Evolutionary conservation across 2,888 invertebrate species (phyloP), one percentile per base, ranked within the genome.

Genomic region (Lasioglossum morio): DNA sequence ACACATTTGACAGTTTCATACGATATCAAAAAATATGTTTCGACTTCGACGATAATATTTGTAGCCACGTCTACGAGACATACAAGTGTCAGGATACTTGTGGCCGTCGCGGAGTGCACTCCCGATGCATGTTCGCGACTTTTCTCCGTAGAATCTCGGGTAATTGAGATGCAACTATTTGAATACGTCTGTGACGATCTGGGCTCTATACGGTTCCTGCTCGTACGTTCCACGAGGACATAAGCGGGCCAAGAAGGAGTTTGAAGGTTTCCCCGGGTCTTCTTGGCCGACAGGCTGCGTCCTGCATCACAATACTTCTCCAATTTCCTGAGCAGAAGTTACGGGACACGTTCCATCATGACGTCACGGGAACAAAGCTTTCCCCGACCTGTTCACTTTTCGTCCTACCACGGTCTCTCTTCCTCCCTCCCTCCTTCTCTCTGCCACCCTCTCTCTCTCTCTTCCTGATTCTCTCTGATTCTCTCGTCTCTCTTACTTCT

Each of bases 231-330:
- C 77, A 34, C 63, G 74, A 81, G 80, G 81, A 79, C 78, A 80
- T 75, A 84, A 88, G 81, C 87, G 78, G 77, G 85, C 85, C 78
- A 79, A 73, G 76, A 84, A 80, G 84, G 81, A 88, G 90, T 88
- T 91, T 80, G 90, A 87, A 90, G 89, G 87, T 87, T 87, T 84
- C 90, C 74, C 85, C 34, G 69, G 88, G 81, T 90, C 90, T 91
- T 89, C 91, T 85, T 87, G 88, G 79, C 90, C 89, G 92, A 92
- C 92, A 92, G 87, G 88, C 86, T 82, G 87, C 91, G 88, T 92
- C 92, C 90, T 91, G 91, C 92, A 92, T 92, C 92, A 93, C 93
- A 92, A 92, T 92, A 92, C 90, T 91, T 90, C 92, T 92, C 91
- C 92, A 93, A 92, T 92, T 93, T 92, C 92, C 92, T 92, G 89